Evolutionary conservation across 2,888 invertebrate genomes (phyloP), one percentile per base, ranked within the genome.

Genomic region (Stenodera caucasica): DNA sequence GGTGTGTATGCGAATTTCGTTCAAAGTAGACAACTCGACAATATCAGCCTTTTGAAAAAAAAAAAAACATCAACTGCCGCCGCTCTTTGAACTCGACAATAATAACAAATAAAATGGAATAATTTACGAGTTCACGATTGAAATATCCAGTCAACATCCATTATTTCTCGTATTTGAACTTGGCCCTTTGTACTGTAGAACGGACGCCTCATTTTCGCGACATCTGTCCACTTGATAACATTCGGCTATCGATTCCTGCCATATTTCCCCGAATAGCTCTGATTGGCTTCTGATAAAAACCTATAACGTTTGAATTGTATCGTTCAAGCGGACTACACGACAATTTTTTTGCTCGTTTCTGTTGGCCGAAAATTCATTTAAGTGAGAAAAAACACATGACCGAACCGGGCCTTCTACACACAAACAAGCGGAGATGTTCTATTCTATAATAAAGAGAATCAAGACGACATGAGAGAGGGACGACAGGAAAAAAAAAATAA

Each of bases 341-440:
- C 11, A 9, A 7, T 45, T 45, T 40, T 21, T 18, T 12, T 40
- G 2, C 2, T n/a, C 3, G 23, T 6, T 21, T 23, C n/a, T 23
- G 45, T 21, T 23, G n/a, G 45, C 45, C 23, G 11, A 45, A 45
- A 45, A 45, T 21, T 23, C 21, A 45, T 21, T 45, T 45, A 23
- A 45, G 23, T 45, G 45, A 23, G 45, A 23, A 23, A 45, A 45
- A 45, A 45, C 45, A 23, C 45, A 45, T 45, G 45, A 45, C 21
- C 23, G 45, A 45, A 12, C 23, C 12, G 12, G 23, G 23, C 23
- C 21, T 21, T n/a, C 23, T 45, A 23, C 18, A 40, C 11, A 18
- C 1, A 37, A n/a, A 35, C 35, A 35, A 4, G 14, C 12, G n/a
- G 2, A 12, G 6, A 35, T 35, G 14, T 35, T n/a, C n/a, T n/a